A percentile compares a stretch with the other conserved stretches of the same genome.
These are phyloP conservation scores for Tringa solitaria DNA, from an alignment of 2,113 vertebrate species.

Conservation along the genomic window DNA sequence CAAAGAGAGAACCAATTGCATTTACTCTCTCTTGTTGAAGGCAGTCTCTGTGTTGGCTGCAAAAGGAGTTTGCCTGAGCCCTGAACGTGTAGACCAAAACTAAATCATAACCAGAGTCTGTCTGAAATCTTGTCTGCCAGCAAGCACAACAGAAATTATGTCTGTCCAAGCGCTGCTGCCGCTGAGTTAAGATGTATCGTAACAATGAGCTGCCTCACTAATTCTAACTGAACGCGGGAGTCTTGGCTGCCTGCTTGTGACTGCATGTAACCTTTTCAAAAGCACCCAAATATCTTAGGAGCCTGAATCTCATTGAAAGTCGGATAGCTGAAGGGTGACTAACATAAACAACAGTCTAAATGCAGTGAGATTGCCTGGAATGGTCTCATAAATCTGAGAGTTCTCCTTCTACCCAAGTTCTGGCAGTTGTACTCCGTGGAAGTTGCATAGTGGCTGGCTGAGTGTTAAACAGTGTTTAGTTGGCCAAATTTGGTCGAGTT, in stretches of 20 bases:
- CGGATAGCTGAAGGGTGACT: not conserved
- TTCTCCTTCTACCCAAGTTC: not conserved
- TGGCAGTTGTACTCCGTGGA: not conserved
- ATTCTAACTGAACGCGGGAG: not conserved
- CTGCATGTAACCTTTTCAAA: not conserved
- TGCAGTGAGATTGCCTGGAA: not conserved
- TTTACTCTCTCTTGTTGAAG: not conserved
- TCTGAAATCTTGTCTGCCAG: slow-evolving; percentile 44
- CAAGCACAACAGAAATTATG: not conserved
- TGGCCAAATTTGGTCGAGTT: not conserved
- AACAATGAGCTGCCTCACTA: not conserved
- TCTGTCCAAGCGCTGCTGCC: not conserved
- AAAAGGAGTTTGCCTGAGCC: not conserved
- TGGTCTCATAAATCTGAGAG: not conserved
- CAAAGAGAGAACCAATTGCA: not conserved
- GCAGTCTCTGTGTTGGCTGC: not conserved
- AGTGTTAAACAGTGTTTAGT: not conserved
- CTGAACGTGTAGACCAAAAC: not conserved
- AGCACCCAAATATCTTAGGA: not conserved
- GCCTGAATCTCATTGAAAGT: not conserved
- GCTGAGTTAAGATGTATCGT: not conserved
- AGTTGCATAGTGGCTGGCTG: not conserved
- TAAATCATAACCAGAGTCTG: slow-evolving; percentile 36
- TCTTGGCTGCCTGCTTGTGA: not conserved
- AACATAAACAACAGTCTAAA: not conserved